These are phyloP conservation scores for Leptinotarsa undecemlineata DNA, from an alignment of 1,140 invertebrate genomes.

Conservation along the genomic window DNA sequence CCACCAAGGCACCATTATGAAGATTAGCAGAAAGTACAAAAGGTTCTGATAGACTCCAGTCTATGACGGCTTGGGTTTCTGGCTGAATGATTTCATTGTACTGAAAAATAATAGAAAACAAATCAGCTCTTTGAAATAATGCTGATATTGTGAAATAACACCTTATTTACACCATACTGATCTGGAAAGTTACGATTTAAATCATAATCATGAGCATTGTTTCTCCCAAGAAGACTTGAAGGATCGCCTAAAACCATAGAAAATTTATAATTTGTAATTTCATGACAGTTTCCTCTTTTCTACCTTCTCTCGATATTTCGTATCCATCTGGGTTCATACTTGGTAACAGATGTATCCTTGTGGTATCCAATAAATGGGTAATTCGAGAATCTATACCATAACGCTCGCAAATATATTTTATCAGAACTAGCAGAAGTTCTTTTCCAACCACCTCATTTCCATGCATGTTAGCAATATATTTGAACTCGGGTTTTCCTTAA, in stretches of 20 bases:
- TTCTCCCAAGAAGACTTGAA: constrained; percentile 69
- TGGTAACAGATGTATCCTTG: constrained; percentile 90
- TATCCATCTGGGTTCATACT: constrained; percentile 99
- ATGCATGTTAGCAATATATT: constrained; percentile 95
- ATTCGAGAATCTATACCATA: constrained; percentile 75
- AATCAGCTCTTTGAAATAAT: not conserved
- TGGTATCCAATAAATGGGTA: constrained; percentile 76
- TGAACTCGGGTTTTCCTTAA: constrained; percentile 83
- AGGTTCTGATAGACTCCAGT: constrained; percentile 83
- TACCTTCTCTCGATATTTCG: constrained; percentile 72
- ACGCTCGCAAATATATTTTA: constrained; percentile 86
- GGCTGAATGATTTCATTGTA: constrained; percentile 71
- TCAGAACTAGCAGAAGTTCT: constrained; percentile 82
- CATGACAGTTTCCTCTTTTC: constrained; percentile 28
- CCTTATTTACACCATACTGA: constrained; percentile 72
- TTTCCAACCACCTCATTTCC: constrained; percentile 94
- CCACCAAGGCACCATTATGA: constrained; percentile 91
- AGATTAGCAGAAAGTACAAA: constrained; percentile 97
- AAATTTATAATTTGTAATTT: not conserved
- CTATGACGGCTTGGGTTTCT: constrained; percentile 89
- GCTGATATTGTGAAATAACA: constrained; percentile 47
- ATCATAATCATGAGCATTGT: constrained; percentile 84
- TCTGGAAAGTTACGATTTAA: constrained; percentile 98
- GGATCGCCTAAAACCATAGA: constrained; percentile 63
- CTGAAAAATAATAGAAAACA: constrained; percentile 51